Evolutionary conservation across 2,797 vertebrate species (phyloP), one percentile per base, ranked within the genome.

Genomic region (Phoeniculus purpureus): DNA sequence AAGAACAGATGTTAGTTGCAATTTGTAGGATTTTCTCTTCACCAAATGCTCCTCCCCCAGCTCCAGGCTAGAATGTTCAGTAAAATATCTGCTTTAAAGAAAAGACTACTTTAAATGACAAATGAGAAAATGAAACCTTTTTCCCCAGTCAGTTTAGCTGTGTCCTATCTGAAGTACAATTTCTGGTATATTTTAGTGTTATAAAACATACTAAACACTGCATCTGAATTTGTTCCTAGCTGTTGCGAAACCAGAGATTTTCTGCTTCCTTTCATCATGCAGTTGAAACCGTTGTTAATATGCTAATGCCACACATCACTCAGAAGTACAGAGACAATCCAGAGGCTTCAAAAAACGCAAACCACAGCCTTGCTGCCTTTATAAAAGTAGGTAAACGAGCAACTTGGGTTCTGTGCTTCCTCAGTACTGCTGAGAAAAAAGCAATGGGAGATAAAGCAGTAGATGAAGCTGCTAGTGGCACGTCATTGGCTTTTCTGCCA

Each of bases 271-370:
- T 98, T 96, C 99, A 99, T 90, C 99, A 99, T 58, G 98, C 98
- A 1, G 99, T 99, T 94, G 99, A 99, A 97, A 99, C 99, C 0
- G 97, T 99, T 93, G 99, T 99, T 85, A 99, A 98, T 94, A 99
- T 99, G 99, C 96, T 99, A 89, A 99, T 98, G 98, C 99, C 99
- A 11, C 99, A 99, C 96, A 98, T 99, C 96, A 99, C 99, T 50
- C 99, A 99, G 96, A 99, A 99, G 92, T 99, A 99, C 94, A 99
- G 98, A 94, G 99, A 99, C 97, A 99, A 99, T 96, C 98, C 99
- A 61, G 99, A 99, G 68, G 99, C 98, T 1, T 98, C 99, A 73
- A 98, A 99, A 87, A 99, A 99, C 55, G 99, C 99, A 74, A 99
- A 99, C 95, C 99, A 99, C 87, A 99, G 99, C 93, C 98, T 99